These are phyloP conservation scores for Fukomys damarensis DNA, from an alignment of 2,113 vertebrate genomes.

Conservation along the genomic window DNA sequence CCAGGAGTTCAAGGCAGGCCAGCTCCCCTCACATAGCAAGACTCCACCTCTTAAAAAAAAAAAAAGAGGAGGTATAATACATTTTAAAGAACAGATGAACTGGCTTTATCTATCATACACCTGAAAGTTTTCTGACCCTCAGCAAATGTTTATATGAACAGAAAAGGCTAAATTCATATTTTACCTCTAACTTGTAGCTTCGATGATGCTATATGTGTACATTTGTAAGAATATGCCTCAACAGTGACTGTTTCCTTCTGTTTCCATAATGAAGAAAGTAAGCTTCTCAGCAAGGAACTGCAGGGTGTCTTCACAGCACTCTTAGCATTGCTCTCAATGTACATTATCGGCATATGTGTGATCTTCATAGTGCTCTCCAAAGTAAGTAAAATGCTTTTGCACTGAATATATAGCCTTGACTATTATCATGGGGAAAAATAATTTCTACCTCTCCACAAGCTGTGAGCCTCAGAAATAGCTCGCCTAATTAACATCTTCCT, in stretches of 20 bases:
- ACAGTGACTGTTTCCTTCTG: constrained; percentile 22
- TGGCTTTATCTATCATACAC: not conserved
- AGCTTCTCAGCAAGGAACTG: constrained; percentile 41
- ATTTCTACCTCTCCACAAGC: not conserved
- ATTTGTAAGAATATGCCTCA: not conserved
- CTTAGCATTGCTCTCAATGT: constrained; percentile 79
- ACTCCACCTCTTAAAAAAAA: not conserved
- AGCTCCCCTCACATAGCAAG: not conserved
- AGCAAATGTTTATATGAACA: not conserved
- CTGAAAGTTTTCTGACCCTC: not conserved
- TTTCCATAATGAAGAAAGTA: constrained; percentile 52
- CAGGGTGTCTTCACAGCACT: constrained; percentile 59
- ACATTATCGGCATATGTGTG: constrained; percentile 66
- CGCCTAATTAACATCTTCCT: not conserved
- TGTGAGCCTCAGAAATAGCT: not conserved
- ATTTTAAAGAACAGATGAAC: constrained; percentile 5
- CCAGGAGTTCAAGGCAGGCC: not conserved
- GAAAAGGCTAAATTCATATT: not conserved
- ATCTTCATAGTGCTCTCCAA: constrained; percentile 73
- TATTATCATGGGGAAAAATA: not conserved
- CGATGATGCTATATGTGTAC: not conserved
- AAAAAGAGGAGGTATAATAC: not conserved
- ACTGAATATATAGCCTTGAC: not conserved
- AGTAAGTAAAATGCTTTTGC: constrained; percentile 71
- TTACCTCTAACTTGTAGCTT: not conserved